Conservation (phyloP, 2,797 vertebrate genomes). For the Loris lydekkerianus region DNA sequence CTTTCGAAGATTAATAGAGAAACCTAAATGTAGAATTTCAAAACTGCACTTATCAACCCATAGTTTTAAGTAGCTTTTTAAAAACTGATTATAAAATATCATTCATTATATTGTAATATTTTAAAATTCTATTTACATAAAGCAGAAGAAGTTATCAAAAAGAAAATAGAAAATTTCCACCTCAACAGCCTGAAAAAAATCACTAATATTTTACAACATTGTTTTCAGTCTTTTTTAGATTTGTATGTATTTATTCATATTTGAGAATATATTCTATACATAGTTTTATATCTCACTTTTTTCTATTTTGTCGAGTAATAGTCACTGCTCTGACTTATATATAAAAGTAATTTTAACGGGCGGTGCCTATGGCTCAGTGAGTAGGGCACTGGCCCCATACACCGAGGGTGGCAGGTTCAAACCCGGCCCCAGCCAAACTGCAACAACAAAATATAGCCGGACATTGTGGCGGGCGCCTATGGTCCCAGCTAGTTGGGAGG, state of each 20-base stretch:
- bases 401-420: no score
- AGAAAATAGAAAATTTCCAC: background rate
- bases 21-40: background rate
- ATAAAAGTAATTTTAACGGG: background rate
- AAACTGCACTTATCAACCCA: background rate
- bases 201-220: background rate
- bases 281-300: background rate
- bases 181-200: background rate
- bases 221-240: background rate
- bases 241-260: background rate
- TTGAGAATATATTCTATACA: background rate
- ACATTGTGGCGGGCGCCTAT: no score
- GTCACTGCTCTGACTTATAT: background rate
- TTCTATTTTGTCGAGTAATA: slow-evolving; percentile 2
- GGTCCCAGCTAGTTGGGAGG: no score
- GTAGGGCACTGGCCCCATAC: no score
- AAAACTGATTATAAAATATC: background rate
- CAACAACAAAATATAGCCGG: no score
- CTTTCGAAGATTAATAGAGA: background rate
- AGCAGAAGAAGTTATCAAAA: slow-evolving; percentile 16
- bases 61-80: background rate
- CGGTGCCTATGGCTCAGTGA: no score
- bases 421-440: no score
- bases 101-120: background rate
- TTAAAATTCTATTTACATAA: background rate